Evolutionary conservation across 2,888 invertebrate genomes (phyloP).

Genomic region (Zygogramma bicolorata): DNA sequence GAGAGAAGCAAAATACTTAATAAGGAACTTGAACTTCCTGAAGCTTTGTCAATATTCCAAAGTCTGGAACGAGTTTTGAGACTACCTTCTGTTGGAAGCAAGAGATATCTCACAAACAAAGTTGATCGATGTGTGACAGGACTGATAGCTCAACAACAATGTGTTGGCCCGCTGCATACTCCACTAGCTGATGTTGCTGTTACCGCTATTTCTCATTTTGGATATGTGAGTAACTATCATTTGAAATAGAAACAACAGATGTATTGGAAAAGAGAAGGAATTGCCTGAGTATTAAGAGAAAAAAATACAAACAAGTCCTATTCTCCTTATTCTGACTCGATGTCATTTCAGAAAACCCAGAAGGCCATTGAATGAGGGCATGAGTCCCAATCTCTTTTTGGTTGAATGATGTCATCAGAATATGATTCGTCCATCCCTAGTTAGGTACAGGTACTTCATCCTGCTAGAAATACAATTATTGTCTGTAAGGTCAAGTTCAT

Average conservation of each 20-base stretch:
- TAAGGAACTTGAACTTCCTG: slow-evolving; percentile 59
- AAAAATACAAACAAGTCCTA: too few species aligned
- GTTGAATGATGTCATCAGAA: too few species aligned
- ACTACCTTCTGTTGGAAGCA: slow-evolving; percentile 93
- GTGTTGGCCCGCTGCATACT: slow-evolving; percentile 96
- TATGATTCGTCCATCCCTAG: too few species aligned
- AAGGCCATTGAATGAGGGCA: too few species aligned
- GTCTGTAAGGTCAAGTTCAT: too few species aligned
- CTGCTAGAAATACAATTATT: too few species aligned
- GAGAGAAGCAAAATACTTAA: slow-evolving; percentile 57
- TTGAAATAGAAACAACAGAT: neutral
- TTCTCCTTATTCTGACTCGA: too few species aligned
- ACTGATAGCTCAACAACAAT: slow-evolving; percentile 96
- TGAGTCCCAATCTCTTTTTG: too few species aligned
- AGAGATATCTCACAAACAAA: slow-evolving; percentile 90
- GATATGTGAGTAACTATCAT: slow-evolving; percentile 68
- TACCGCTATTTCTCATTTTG: slow-evolving; percentile 87
- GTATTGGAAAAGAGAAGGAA: neutral
- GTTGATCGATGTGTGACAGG: slow-evolving; percentile 96
- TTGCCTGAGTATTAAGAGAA: too few species aligned
- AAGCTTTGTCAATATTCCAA: slow-evolving; percentile 71
- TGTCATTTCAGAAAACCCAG: too few species aligned
- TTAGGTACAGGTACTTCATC: too few species aligned
- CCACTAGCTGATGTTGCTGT: slow-evolving; percentile 96
- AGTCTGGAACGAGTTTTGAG: slow-evolving; percentile 85